Evolutionary conservation across 2,113 vertebrate genomes (phyloP).

Genomic region (Myxocyprinus asiaticus): DNA sequence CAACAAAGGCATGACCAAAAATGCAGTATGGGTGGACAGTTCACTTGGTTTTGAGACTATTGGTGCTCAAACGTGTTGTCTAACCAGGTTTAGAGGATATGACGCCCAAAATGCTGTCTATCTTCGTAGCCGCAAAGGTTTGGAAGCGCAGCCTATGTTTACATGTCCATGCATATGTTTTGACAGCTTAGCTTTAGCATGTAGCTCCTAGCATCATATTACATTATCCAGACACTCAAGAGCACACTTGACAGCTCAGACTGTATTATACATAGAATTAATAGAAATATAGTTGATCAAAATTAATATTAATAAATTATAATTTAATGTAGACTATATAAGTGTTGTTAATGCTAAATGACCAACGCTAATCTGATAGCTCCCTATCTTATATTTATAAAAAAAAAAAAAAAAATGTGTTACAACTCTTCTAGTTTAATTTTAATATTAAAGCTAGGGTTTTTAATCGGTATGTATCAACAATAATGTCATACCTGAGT

Average conservation of each 20-base stretch:
- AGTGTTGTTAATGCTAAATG: not conserved
- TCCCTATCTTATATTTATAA: not conserved
- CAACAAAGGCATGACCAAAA: too few relatives aligned
- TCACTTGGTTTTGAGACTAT: too few relatives aligned
- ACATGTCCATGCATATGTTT: conserved; percentile 2
- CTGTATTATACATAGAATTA: not conserved
- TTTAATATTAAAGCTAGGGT: not conserved
- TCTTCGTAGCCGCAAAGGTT: not conserved
- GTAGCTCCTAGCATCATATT: not conserved
- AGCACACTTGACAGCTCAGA: not conserved
- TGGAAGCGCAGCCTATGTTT: not conserved
- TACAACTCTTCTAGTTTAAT: not conserved
- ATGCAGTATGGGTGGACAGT: too few relatives aligned
- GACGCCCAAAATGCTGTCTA: not conserved
- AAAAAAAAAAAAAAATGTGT: rapidly evolving
- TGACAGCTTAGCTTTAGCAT: conserved; percentile 35
- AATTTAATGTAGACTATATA: not conserved
- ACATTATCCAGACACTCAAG: not conserved
- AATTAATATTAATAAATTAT: not conserved
- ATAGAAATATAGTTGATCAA: not conserved
- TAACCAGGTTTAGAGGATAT: too few relatives aligned
- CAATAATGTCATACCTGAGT: not conserved
- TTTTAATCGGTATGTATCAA: not conserved
- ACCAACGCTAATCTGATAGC: not conserved
- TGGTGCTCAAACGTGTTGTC: too few relatives aligned